phyloP scores from a whole-genome alignment of 2,888 invertebrate genomes.

The Graphium colonna region DNA sequence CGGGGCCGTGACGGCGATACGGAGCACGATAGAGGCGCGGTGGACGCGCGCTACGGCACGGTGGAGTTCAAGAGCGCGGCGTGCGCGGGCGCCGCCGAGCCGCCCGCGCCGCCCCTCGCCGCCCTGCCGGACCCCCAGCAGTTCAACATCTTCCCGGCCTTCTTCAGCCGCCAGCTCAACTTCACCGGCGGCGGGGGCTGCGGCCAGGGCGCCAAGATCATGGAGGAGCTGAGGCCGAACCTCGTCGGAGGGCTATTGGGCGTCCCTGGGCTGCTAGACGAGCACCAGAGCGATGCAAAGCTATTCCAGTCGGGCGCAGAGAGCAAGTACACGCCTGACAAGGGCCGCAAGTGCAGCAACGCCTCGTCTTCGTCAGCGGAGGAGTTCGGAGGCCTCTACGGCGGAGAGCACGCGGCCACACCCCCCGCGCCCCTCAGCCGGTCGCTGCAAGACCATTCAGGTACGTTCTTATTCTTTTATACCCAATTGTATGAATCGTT shows the following conservation, averaged over 20 bases:
- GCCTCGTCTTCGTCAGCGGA: constrained; percentile 89
- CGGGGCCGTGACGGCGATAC: constrained; percentile 79
- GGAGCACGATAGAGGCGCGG: constrained; percentile 67
- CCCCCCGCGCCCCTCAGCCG: constrained; percentile 81
- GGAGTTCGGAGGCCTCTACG: constrained; percentile 93
- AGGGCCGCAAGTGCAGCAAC: constrained; percentile 88
- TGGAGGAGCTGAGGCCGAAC: constrained; percentile 93
- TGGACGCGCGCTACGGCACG: constrained; percentile 83
- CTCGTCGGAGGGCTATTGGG: constrained; percentile 89
- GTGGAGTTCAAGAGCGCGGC: constrained; percentile 91
- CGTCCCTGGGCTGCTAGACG: constrained; percentile 88
- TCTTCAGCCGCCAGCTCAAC: constrained; percentile 93
- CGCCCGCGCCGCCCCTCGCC: constrained; percentile 77
- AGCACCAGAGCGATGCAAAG: constrained; percentile 83
- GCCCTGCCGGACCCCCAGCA: constrained; percentile 86
- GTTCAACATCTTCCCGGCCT: constrained; percentile 95
- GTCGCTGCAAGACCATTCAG: constrained; percentile 80
- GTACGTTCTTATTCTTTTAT: constrained; percentile 54
- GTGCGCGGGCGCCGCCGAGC: constrained; percentile 81
- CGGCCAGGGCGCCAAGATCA: constrained; percentile 87
- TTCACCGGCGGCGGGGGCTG: constrained; percentile 86
- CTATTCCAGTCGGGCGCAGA: constrained; percentile 76
- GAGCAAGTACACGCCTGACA: constrained; percentile 78
- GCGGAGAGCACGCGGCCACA: constrained; percentile 85
- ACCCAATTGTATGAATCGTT: not conserved